Base-by-base conservation (phyloP, 2,888 invertebrate genomes). In the Philopedon plagiatum region DNA sequence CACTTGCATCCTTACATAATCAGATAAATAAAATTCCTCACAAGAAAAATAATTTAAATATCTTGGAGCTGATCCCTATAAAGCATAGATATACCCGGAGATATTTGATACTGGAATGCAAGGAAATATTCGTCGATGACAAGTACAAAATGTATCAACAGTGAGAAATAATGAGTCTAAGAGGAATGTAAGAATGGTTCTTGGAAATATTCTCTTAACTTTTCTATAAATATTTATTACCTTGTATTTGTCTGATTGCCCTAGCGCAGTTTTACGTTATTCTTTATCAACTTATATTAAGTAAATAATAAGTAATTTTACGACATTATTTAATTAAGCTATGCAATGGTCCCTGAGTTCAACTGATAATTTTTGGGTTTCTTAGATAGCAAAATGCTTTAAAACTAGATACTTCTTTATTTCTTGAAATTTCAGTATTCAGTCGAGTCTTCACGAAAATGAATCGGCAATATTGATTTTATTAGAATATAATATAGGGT, bases 111-210 rank as follows among this genome's bases (percentile, higher is more conserved):
- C 15, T 62, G 46, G 62, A 62, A 62, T 62, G 41, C 34, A 19
- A 13, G 46, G 11, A 13, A 19, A 34, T 46, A 46, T 46, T 46
- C 19, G 13, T 46, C 32, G 62, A 49, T 62, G 62, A 46, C 62
- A 62, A 46, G 46, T 32, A 62, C 49, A 62, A 62, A 62, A 49
- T 46, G 62, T 18, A 26, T 44, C 60, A 60, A 29, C 8, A 26
- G 39, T 15, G 15, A 34, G 29, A 26, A 44, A 46, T 49, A 62
- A 46, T 19, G 46, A 62, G 13, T 4, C 19, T 57, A 7, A 57
- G 9, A 37, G 57, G 57, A 21, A 49, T 46, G 60, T n/a, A 39
- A 49, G 58, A 60, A 57, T 66, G 29, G 46, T 66, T 51, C 57
- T 46, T 37, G 60, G 57, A 67, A 61, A 58, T 19, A 63, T 34